Evolutionary conservation across 2,113 vertebrate species (phyloP).

Genomic region (Siniperca knerii): DNA sequence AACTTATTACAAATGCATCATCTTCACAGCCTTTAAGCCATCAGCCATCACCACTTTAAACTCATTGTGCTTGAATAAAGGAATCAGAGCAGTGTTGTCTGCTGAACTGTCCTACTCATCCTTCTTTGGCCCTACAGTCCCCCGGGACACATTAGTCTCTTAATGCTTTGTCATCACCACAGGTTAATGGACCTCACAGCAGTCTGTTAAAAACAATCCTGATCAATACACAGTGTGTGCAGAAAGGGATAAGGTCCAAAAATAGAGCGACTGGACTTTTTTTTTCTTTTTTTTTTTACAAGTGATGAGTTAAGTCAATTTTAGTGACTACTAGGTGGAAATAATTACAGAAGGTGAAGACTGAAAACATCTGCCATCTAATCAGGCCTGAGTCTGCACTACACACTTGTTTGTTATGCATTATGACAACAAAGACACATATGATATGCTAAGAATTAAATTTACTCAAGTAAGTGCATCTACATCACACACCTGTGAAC

Average conservation of each 20-base stretch:
- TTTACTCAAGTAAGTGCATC: background rate
- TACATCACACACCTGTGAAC: background rate
- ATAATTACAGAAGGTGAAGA: background rate
- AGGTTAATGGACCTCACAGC: slow-evolving; percentile 84
- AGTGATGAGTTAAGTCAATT: slow-evolving; percentile 30
- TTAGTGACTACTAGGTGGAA: slow-evolving; percentile 1
- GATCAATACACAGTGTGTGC: slow-evolving; percentile 79
- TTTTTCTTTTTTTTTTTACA: background rate
- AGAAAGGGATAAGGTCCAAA: slow-evolving; percentile 61
- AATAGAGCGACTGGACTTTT: slow-evolving; percentile 52
- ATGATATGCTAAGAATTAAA: background rate
- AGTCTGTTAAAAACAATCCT: slow-evolving; percentile 81
- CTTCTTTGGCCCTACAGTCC: slow-evolving; percentile 58
- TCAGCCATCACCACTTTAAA: slow-evolving; percentile 20
- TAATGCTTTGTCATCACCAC: slow-evolving; percentile 84
- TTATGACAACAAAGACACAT: background rate
- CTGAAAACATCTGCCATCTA: background rate
- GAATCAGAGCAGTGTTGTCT: slow-evolving; percentile 40
- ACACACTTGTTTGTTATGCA: background rate
- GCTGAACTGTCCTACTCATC: slow-evolving; percentile 64
- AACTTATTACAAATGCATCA: background rate
- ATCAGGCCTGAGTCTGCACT: background rate
- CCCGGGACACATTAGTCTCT: slow-evolving; percentile 78
- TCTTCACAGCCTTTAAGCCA: background rate
- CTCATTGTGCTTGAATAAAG: slow-evolving; percentile 14